These are phyloP conservation scores for Dipodomys spectabilis DNA, from an alignment of 2,113 vertebrate species.

Conservation along the genomic window DNA sequence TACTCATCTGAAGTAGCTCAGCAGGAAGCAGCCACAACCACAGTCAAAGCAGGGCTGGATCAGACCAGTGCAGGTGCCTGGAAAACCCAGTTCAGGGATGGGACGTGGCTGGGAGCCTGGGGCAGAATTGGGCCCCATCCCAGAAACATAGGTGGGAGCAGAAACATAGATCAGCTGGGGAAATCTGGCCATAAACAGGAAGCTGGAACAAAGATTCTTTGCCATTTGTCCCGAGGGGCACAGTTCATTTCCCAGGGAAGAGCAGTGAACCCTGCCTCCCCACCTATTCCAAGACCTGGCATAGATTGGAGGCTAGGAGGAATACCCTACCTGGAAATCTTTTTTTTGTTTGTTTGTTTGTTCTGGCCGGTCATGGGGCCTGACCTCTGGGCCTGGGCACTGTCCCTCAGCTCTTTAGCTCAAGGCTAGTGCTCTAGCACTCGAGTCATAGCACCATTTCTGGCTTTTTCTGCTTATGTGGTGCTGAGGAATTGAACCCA, in stretches of 20 bases:
- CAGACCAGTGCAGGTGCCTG: not conserved
- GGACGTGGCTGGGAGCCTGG: not conserved
- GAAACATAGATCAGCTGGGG: not conserved
- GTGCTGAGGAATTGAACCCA: too few relatives aligned
- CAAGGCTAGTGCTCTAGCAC: too few relatives aligned
- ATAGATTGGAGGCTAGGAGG: not conserved
- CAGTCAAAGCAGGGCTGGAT: not conserved
- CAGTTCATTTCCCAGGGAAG: not conserved
- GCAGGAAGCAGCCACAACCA: not conserved
- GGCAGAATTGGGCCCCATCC: not conserved
- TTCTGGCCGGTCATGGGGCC: too few relatives aligned
- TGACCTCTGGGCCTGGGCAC: too few relatives aligned
- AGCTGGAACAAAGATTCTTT: not conserved
- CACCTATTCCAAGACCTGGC: too few relatives aligned
- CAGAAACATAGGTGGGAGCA: not conserved
- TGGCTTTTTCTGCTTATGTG: too few relatives aligned
- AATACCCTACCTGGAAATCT: not conserved
- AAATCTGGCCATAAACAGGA: not conserved
- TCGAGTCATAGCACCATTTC: too few relatives aligned
- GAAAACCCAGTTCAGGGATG: not conserved
- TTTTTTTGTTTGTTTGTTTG: too few relatives aligned
- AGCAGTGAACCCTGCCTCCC: not conserved
- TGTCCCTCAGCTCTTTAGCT: too few relatives aligned
- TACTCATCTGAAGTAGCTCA: not conserved
- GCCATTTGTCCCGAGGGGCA: not conserved